These are phyloP conservation scores for Tuberolachnus salignus DNA, from an alignment of 2,888 invertebrate species.

Conservation along the genomic window DNA sequence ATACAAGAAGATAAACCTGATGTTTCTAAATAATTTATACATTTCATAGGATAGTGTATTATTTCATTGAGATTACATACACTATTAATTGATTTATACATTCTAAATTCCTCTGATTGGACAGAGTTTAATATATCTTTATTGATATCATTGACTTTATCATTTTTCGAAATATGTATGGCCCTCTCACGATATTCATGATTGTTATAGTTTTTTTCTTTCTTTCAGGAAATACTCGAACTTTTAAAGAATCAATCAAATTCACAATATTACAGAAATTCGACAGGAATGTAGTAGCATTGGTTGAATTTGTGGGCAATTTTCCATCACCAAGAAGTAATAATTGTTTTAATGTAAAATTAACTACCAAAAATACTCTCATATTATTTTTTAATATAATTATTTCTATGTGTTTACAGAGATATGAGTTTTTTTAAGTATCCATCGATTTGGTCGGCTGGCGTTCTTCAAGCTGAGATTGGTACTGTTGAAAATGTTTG, in stretches of 20 bases:
- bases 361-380: not conserved
- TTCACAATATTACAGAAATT: not conserved
- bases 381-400: not conserved
- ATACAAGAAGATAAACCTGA: not conserved
- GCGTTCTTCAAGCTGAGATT: not conserved
- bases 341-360: not conserved
- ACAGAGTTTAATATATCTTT: not conserved
- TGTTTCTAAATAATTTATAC: not conserved
- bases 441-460: not conserved
- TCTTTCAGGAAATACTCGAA: not conserved
- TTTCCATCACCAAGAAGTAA: not conserved
- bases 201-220: not conserved
- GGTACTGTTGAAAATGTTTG: not conserved
- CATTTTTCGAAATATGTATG: not conserved
- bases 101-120: not conserved
- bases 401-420: not conserved
- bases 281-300: not conserved
- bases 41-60: not conserved
- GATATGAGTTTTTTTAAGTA: not conserved
- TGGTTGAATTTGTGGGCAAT: not conserved
- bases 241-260: not conserved
- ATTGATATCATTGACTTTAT: not conserved
- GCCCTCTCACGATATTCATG: not conserved
- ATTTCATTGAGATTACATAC: not conserved
- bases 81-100: not conserved